Evolutionary conservation across 2,113 vertebrate species (phyloP).

Genomic region (Symphodus melops): DNA sequence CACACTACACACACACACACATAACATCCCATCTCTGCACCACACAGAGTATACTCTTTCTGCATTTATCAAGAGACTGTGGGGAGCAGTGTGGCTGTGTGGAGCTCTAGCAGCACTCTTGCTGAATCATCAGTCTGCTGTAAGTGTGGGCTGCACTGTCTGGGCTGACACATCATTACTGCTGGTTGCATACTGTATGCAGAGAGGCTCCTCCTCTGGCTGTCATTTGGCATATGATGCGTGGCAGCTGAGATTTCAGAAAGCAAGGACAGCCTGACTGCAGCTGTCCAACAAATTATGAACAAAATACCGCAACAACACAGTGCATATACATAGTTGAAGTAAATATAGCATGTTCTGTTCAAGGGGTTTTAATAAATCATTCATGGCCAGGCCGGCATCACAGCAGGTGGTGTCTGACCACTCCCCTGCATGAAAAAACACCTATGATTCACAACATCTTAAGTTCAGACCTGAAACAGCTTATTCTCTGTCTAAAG

Average conservation of each 20-base stretch:
- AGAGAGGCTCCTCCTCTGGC: constrained; percentile 32
- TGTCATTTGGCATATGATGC: constrained; percentile 15
- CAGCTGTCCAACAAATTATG: background rate
- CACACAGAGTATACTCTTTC: constrained; percentile 25
- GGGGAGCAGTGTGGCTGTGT: constrained; percentile 34
- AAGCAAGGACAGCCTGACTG: constrained; percentile 9
- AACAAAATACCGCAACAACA: background rate
- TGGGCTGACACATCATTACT: constrained; percentile 64
- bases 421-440: constrained; percentile 7
- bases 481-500: background rate
- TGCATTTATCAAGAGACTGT: constrained; percentile 52
- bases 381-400: constrained; percentile 48
- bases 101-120: constrained; percentile 42
- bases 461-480: constrained; percentile 2
- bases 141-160: constrained; percentile 48
- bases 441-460: constrained; percentile 2
- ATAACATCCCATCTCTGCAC: constrained; percentile 34
- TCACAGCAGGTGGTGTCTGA: constrained; percentile 49
- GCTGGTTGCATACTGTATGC: constrained; percentile 46
- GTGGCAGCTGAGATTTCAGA: constrained; percentile 3
- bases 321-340: background rate
- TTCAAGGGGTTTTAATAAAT: constrained; percentile 45
- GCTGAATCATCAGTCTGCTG: constrained; percentile 78
- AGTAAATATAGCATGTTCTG: background rate
- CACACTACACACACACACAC: too few species aligned